phyloP scores from a whole-genome alignment of 2,113 vertebrate genomes.

The Hemicordylus capensis region DNA sequence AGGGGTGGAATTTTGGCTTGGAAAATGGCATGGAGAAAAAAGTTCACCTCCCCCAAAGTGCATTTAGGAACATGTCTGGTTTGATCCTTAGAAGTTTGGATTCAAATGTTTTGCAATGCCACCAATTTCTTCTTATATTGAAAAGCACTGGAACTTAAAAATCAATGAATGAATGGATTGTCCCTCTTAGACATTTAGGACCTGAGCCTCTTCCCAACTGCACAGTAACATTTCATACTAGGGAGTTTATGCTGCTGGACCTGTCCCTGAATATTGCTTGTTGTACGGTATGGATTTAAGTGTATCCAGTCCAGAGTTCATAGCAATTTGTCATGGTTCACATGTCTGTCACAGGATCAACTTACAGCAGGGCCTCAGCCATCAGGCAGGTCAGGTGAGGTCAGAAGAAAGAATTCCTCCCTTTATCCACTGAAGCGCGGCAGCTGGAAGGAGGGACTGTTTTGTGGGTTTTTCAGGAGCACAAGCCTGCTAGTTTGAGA shows the following conservation, averaged over 20 bases:
- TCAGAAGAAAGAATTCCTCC: constrained; percentile 1
- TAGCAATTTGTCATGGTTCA: constrained; percentile 1
- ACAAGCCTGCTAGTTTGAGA: not conserved
- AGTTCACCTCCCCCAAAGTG: too few species aligned
- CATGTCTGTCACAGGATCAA: constrained; percentile 11
- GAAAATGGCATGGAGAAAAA: too few species aligned
- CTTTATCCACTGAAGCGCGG: not conserved
- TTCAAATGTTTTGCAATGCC: not conserved
- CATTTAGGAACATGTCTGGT: too few species aligned
- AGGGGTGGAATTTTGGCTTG: too few species aligned
- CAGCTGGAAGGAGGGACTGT: not conserved
- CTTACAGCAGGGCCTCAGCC: constrained; percentile 4
- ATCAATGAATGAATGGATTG: not conserved
- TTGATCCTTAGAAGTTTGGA: not conserved
- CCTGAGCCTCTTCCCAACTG: not conserved
- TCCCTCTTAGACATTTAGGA: not conserved
- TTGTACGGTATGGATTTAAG: constrained; percentile 1
- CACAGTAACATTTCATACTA: not conserved
- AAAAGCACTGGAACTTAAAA: not conserved
- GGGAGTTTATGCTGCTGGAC: not conserved
- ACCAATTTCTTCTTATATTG: not conserved
- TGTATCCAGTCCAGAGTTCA: not conserved
- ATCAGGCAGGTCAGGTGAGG: constrained; percentile 23
- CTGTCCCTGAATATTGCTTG: not conserved
- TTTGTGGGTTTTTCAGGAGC: not conserved